Conservation (phyloP, 2,797 vertebrate genomes). For the Cyprinella venusta region DNA sequence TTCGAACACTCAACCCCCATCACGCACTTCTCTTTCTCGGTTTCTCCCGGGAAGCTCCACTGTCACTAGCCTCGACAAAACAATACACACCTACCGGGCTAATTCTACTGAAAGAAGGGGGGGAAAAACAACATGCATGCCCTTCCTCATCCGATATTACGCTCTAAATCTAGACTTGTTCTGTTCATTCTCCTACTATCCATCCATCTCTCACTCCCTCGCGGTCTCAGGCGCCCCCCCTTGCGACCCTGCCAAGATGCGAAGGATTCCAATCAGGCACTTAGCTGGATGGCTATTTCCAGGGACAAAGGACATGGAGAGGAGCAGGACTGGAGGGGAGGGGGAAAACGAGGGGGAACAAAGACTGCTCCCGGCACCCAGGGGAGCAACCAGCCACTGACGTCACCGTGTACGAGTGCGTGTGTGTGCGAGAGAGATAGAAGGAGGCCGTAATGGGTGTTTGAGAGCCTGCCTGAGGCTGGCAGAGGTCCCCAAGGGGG, state of each 20-base stretch:
- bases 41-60: conserved; percentile 82
- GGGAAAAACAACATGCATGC: conserved; percentile 36
- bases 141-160: conserved; percentile 7
- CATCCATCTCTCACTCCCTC: conserved; percentile 51
- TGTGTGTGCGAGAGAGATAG: conserved; percentile 48
- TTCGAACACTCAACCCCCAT: conserved; percentile 66
- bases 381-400: conserved; percentile 95
- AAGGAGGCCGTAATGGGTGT: conserved; percentile 76
- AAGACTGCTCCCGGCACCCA: conserved; percentile 86
- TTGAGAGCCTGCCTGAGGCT: conserved; percentile 94
- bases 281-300: conserved; percentile 97
- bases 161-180: conserved; percentile 38
- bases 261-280: conserved; percentile 97
- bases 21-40: conserved; percentile 70
- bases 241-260: conserved; percentile 72
- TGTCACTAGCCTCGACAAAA: conserved; percentile 86
- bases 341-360: conserved; percentile 69
- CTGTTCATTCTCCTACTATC: conserved; percentile 34
- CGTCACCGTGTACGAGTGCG: conserved; percentile 78
- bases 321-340: conserved; percentile 79
- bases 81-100: conserved; percentile 87
- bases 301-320: conserved; percentile 95
- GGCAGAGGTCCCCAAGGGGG: conserved; percentile 85
- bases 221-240: conserved; percentile 61
- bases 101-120: conserved; percentile 70